Percentiles rank a stretch among this genome's conserved stretches.
Conservation (phyloP, 1,140 invertebrate species). For the Delia radicum region DNA sequence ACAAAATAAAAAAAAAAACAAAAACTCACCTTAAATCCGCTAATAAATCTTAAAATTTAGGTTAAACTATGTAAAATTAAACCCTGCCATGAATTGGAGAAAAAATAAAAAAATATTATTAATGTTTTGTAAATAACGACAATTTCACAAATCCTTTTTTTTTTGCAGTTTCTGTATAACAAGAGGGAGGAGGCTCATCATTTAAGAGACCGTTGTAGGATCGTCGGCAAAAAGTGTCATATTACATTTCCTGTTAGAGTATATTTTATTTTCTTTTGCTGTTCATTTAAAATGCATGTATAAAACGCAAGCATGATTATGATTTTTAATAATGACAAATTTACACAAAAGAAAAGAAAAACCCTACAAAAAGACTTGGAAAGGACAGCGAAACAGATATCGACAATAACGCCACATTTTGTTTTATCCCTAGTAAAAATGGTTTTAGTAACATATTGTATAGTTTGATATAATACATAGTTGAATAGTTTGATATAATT, state of each 20-base stretch:
- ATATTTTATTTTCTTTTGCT: background rate
- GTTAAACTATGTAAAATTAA: background rate
- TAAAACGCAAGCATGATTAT: conserved; percentile 28
- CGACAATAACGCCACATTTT: background rate
- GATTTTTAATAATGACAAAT: conserved; percentile 46
- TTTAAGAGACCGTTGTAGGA: background rate
- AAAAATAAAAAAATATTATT: background rate
- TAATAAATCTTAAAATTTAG: background rate
- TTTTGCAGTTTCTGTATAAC: background rate
- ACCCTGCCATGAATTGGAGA: background rate
- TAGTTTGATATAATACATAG: too few relatives aligned
- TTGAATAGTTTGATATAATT: too few relatives aligned
- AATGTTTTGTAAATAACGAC: conserved; percentile 16
- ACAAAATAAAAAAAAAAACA: background rate
- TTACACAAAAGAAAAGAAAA: conserved; percentile 29
- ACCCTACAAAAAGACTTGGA: background rate
- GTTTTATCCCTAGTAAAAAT: too few relatives aligned
- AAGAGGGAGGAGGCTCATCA: background rate
- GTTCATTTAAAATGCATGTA: background rate
- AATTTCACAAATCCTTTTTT: conserved; percentile 4
- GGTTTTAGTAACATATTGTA: too few relatives aligned
- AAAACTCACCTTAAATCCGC: background rate
- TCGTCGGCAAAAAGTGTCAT: conserved; percentile 42
- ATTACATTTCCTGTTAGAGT: conserved; percentile 51
- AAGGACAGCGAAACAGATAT: background rate